Evolutionary conservation across 2,797 vertebrate species (phyloP).

Genomic region (Mergus octosetaceus): DNA sequence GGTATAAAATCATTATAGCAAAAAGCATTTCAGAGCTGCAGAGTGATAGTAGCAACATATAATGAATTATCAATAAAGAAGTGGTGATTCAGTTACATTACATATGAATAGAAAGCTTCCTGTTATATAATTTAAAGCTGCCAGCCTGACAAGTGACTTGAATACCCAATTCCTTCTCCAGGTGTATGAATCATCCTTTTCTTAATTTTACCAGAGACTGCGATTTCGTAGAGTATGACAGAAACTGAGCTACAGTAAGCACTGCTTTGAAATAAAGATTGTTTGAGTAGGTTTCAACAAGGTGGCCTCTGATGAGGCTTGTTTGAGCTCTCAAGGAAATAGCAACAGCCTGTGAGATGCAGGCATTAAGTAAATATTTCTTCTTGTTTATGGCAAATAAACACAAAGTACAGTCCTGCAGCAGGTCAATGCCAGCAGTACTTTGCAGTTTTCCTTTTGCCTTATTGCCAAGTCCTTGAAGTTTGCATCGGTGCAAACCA

Average conservation of each 20-base stretch:
- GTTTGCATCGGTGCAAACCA: neutral
- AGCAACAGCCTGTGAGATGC: neutral
- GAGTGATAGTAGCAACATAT: slow-evolving; percentile 71
- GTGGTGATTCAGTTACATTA: slow-evolving; percentile 76
- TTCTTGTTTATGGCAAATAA: neutral
- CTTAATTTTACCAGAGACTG: slow-evolving; percentile 11
- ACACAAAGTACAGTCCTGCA: neutral
- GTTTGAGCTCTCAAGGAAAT: neutral
- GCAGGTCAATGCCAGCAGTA: neutral
- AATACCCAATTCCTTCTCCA: slow-evolving; percentile 66
- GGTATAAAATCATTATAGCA: slow-evolving; percentile 79
- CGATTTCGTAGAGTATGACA: neutral
- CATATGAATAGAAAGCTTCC: slow-evolving; percentile 79
- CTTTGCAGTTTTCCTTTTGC: neutral
- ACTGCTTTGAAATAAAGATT: neutral
- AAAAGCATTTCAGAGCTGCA: slow-evolving; percentile 77
- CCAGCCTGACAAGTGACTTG: slow-evolving; percentile 71
- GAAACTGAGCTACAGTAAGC: neutral
- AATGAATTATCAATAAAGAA: slow-evolving; percentile 84
- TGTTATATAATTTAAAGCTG: slow-evolving; percentile 76
- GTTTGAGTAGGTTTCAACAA: neutral
- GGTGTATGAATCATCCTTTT: slow-evolving; percentile 54
- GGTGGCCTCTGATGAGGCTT: neutral
- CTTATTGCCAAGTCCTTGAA: neutral
- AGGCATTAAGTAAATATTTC: neutral